Base-by-base conservation (phyloP, 2,888 invertebrate genomes). In the Oscheius myriophilus region DNA sequence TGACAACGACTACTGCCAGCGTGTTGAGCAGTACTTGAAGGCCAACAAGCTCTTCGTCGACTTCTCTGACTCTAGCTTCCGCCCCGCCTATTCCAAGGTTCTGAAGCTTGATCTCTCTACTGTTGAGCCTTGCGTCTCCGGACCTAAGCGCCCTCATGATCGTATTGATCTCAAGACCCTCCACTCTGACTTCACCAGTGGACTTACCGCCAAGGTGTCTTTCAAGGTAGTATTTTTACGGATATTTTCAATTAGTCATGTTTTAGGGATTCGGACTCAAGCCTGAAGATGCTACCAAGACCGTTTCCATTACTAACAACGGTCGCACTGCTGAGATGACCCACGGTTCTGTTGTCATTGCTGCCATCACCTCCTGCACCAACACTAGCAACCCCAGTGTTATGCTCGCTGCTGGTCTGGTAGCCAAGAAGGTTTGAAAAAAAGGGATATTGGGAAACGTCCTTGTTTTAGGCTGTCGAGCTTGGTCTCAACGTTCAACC, bases 311-410 rank as follows among this genome's bases (percentile, higher is more conserved):
- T 61, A 71, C 73, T 18, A 73, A 75, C 59, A 70, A 73, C 66
- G 70, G 67, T 45, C 70, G 71, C 52, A 71, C 71, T n/a, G 59
- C 52, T 12, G 59, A 53, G 16, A 63, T 78, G 52, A 65, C 59
- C 7, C 78, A 78, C 41, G 78, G 76, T 2, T 93, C 94, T 1
- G 95, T 97, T 23, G 92, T 97, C 67, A 96, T 97, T 77, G 95
- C 96, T 0, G 96, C 97, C 63, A 96, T 97, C 82, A 97, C 97
- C 0, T 95, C 94, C 26, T 98, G 97, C 88, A 97, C 97, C 64
- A 98, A 98, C 87, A 97, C 97, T 0, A 94, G 93, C 82, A 97
- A 97, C 87, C 96, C 97, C 0, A 95, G 95, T 78, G 97, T 97
- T 7, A 97, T 97, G 96, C 89, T 97, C 21, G 96, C 95, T 45